Conservation (phyloP, 2,113 vertebrate genomes). For the Crotalus viridis region DNA sequence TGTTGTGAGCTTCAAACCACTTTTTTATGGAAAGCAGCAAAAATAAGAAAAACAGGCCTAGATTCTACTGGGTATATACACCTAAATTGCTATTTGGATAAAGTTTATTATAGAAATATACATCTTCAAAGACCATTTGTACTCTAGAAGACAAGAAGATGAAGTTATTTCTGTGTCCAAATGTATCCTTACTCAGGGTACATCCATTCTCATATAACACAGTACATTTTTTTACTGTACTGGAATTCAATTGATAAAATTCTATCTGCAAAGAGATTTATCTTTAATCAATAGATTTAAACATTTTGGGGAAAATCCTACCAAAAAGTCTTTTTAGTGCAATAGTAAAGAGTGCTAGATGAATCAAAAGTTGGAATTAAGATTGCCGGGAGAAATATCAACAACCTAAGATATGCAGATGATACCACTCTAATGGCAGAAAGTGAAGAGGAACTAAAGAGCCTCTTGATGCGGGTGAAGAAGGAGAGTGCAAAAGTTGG, state of each 20-base stretch:
- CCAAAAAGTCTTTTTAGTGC: neutral
- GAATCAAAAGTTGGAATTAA: too few relatives aligned
- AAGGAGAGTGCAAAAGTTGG: too few relatives aligned
- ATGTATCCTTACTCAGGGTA: neutral
- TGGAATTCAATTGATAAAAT: neutral
- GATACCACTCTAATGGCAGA: too few relatives aligned
- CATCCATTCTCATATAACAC: neutral
- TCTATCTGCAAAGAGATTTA: neutral
- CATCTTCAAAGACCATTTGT: neutral
- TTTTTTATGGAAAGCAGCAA: neutral
- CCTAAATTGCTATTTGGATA: neutral
- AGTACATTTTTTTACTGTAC: neutral
- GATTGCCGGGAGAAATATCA: too few relatives aligned
- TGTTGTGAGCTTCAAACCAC: neutral
- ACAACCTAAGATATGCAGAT: too few relatives aligned
- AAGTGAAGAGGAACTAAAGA: too few relatives aligned
- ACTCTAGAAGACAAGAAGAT: neutral
- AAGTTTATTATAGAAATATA: neutral
- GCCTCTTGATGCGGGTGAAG: too few relatives aligned
- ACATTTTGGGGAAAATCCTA: neutral
- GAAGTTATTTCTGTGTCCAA: neutral
- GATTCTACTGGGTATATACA: neutral
- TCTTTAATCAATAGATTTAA: neutral
- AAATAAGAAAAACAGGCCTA: neutral
- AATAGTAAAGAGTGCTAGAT: neutral